Percentiles rank a stretch among this genome's conserved stretches.
Evolutionary conservation across 2,888 invertebrate genomes (phyloP).

Genomic region (Latrodectus hesperus): DNA sequence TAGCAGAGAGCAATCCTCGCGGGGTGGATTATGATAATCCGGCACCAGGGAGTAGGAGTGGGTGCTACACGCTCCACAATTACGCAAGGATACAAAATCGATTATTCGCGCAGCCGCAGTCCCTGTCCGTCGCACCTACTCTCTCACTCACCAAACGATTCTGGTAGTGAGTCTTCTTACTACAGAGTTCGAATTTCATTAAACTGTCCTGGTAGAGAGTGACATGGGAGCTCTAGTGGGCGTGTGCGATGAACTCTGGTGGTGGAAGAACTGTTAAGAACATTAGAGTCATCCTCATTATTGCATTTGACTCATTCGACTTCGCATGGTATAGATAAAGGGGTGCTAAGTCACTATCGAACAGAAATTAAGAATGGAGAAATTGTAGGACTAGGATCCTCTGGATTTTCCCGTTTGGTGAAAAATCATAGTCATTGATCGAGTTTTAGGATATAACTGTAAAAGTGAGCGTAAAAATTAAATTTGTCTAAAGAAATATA

Average conservation of each 20-base stretch:
- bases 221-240: conserved; percentile 44
- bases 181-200: conserved; percentile 66
- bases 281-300: background rate
- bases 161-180: conserved; percentile 63
- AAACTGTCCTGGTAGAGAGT: conserved; percentile 52
- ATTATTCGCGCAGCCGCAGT: conserved; percentile 47
- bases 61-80: conserved; percentile 60
- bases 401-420: conserved; percentile 11
- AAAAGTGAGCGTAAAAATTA: background rate
- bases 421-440: conserved; percentile 51
- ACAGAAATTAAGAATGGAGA: background rate
- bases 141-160: conserved; percentile 20
- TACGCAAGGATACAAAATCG: conserved; percentile 68
- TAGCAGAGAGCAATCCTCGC: conserved; percentile 9
- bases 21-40: conserved; percentile 57
- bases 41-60: conserved; percentile 18
- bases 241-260: conserved; percentile 47
- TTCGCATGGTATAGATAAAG: background rate
- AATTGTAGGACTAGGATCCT: background rate
- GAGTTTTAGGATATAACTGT: background rate
- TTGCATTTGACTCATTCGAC: background rate
- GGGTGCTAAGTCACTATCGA: background rate
- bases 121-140: conserved; percentile 56
- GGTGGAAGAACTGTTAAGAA: conserved; percentile 35
- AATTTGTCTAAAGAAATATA: background rate